phyloP scores from a whole-genome alignment of 2,797 vertebrate species.

The Acanthiza pusilla region DNA sequence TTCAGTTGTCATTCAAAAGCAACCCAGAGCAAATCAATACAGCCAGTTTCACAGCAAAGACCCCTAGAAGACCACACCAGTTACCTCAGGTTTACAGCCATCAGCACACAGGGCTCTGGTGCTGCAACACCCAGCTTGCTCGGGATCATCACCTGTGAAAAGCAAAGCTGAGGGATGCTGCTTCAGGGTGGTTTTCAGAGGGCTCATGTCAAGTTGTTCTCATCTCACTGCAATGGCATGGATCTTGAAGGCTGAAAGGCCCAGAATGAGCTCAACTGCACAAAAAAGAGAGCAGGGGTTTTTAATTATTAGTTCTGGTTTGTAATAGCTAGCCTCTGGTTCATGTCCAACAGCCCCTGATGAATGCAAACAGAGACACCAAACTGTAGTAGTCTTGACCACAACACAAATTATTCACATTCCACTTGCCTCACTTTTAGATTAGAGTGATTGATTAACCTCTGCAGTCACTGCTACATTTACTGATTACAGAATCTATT shows the following conservation, averaged over 20 bases:
- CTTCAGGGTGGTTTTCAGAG: not conserved
- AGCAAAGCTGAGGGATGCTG: not conserved
- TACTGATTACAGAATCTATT: not conserved
- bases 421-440: not conserved
- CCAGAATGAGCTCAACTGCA: accelerated
- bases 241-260: not conserved
- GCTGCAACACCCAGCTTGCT: not conserved
- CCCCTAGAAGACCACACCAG: not conserved
- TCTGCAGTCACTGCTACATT: not conserved
- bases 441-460: not conserved
- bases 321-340: not conserved
- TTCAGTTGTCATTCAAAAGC: not conserved
- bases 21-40: not conserved
- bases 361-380: not conserved
- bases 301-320: not conserved
- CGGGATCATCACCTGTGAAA: not conserved
- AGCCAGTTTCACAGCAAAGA: not conserved
- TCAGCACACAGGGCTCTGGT: not conserved
- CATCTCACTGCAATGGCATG: not conserved
- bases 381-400: not conserved
- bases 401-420: not conserved
- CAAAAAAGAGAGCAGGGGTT: accelerated
- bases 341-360: not conserved
- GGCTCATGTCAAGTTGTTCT: not conserved
- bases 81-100: not conserved